Base-by-base conservation (phyloP, 2,113 vertebrate genomes). In the Stercorarius parasiticus region DNA sequence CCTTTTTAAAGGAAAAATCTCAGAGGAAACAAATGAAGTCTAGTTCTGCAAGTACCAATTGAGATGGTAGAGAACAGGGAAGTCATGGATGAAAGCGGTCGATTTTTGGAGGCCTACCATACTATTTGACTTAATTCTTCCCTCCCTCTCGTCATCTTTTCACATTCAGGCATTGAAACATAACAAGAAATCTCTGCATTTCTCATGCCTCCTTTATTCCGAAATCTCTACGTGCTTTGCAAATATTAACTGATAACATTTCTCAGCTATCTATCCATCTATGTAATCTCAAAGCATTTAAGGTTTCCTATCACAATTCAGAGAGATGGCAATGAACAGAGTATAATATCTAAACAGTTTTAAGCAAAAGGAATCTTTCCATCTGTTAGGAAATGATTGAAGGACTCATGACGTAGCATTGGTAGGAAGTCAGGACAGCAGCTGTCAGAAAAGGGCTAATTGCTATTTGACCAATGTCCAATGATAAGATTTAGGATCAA, bases 241-340 rank as follows among this genome's bases (percentile, higher is more conserved):
- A 90, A 91, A 70, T 72, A 90, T 77, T 87, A 95, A 80, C 62
- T 93, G 94, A 45, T 82, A 79, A 93, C 89, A 91, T 73, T 94
- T 80, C 78, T 22, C 30, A 70, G 58, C 66, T 94, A 81, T 69
- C 82, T 91, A 80, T 79, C 42, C 32, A 56, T 91, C 40, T 76
- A 49, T 56, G 86, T 79, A 65, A 80, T 73, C 50, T 88, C 67
- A 82, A 77, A 82, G 56, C 61, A 43, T 96, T 90, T 94, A 76
- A 70, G 71, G 25, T 53, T 90, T 87, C 72, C 73, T 30, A 29
- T 82, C 66, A 74, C 45, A 70, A 32, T 81, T 90, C 62, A 42
- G 74, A 86, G 71, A 52, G 59, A 59, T 42, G 23, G 49, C 0
- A 0, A 78, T 52, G 82, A 91, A 59, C 29, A 17, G 45, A 74